phyloP scores from a whole-genome alignment of 2,888 invertebrate genomes.

The Tipula confusa region DNA sequence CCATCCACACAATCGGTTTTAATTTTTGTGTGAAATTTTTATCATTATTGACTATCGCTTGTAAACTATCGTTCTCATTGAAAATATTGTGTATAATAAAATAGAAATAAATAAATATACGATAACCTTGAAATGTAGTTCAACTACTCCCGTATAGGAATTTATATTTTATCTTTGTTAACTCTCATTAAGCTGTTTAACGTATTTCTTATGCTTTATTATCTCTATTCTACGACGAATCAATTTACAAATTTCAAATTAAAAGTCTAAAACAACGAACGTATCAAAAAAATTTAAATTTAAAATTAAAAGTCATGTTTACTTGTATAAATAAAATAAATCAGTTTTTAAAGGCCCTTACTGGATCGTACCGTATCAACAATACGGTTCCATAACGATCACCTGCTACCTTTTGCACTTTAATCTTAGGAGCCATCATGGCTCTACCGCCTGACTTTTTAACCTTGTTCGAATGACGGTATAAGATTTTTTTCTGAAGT shows the following conservation, averaged over 20 bases:
- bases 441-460: too few species aligned
- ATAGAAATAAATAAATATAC: background rate
- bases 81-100: background rate
- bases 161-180: background rate
- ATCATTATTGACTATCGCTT: background rate
- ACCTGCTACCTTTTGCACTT: too few species aligned
- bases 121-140: constrained; percentile 25
- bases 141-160: background rate
- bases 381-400: too few species aligned
- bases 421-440: too few species aligned
- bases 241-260: background rate
- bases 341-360: too few species aligned
- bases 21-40: background rate
- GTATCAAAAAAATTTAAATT: background rate
- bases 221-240: background rate
- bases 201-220: background rate
- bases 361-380: too few species aligned
- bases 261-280: background rate
- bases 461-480: too few species aligned
- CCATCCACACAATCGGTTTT: background rate
- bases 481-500: too few species aligned
- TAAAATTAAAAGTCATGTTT: background rate
- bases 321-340: background rate
- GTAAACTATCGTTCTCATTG: background rate
- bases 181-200: background rate